phyloP scores from a whole-genome alignment of 2,888 invertebrate genomes.

The Eilema sororculum region DNA sequence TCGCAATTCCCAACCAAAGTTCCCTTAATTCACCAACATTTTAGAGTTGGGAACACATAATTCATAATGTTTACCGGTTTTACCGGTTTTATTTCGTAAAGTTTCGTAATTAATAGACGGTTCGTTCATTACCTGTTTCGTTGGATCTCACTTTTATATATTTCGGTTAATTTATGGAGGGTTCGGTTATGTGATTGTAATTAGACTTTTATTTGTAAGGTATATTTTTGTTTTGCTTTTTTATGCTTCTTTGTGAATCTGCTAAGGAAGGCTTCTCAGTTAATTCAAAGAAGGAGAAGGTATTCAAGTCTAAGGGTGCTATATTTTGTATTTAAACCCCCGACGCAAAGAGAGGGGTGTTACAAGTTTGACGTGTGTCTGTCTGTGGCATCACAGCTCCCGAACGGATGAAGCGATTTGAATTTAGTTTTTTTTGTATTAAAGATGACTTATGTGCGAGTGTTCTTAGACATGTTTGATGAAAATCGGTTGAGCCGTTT shows the following conservation, averaged over 20 bases:
- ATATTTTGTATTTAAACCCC: too few species aligned
- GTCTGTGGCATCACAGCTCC: too few species aligned
- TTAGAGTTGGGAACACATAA: conserved; percentile 40
- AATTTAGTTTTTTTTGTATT: too few species aligned
- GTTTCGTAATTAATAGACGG: conserved; percentile 49
- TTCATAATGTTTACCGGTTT: conserved; percentile 53
- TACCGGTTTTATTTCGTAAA: conserved; percentile 53
- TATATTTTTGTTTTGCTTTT: conserved; percentile 14
- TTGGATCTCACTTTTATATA: conserved; percentile 34
- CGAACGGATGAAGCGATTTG: too few species aligned
- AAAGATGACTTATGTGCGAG: too few species aligned
- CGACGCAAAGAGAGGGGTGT: too few species aligned
- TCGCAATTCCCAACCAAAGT: conserved; percentile 22
- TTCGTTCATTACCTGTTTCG: conserved; percentile 40
- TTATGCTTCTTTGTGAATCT: background rate
- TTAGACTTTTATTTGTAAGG: conserved; percentile 14
- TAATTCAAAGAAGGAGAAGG: background rate
- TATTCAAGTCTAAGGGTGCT: background rate
- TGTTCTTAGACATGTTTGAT: too few species aligned
- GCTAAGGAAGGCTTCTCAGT: background rate
- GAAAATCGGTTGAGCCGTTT: too few species aligned
- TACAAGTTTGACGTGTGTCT: too few species aligned
- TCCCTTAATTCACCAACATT: conserved; percentile 33
- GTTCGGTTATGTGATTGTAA: conserved; percentile 14
- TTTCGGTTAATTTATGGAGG: conserved; percentile 26